phyloP scores from a whole-genome alignment of 2,113 vertebrate species.

The Uropsilus gracilis region DNA sequence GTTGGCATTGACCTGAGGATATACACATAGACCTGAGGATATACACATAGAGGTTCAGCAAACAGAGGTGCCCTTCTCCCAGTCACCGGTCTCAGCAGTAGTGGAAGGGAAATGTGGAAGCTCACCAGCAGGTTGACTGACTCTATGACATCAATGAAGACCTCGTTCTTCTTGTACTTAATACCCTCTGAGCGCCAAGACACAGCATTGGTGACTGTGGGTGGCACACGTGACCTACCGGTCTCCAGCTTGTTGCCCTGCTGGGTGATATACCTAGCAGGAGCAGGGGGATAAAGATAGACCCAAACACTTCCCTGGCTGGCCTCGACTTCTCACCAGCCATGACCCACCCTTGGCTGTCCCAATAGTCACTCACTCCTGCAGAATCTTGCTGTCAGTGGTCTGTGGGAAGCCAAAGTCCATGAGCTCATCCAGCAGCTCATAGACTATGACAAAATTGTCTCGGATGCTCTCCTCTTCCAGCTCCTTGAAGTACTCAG shows the following conservation, averaged over 20 bases:
- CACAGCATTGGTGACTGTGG: conserved; percentile 96
- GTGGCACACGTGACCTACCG: conserved; percentile 90
- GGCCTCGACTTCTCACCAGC: background rate
- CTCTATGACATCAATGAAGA: conserved; percentile 97
- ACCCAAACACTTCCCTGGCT: no score
- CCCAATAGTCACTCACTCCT: conserved; percentile 89
- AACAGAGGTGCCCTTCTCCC: rapidly evolving
- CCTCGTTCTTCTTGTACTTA: conserved; percentile 97
- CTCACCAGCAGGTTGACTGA: conserved; percentile 95
- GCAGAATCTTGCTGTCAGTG: conserved; percentile 96
- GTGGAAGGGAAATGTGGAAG: rapidly evolving
- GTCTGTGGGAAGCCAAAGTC: conserved; percentile 98
- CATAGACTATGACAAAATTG: conserved; percentile 96
- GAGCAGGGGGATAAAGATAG: background rate
- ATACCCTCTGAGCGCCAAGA: conserved; percentile 97
- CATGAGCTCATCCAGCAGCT: conserved; percentile 97
- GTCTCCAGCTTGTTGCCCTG: conserved; percentile 94
- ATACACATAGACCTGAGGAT: conserved; percentile 83
- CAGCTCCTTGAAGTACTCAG: conserved; percentile 96
- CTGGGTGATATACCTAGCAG: conserved; percentile 94
- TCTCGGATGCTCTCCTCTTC: conserved; percentile 97
- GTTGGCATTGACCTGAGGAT: conserved; percentile 89
- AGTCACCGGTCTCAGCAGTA: rapidly evolving
- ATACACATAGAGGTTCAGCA: background rate
- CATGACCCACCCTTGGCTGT: rapidly evolving